Conservation (phyloP, 2,113 vertebrate genomes). For the Nibea albiflora region DNA sequence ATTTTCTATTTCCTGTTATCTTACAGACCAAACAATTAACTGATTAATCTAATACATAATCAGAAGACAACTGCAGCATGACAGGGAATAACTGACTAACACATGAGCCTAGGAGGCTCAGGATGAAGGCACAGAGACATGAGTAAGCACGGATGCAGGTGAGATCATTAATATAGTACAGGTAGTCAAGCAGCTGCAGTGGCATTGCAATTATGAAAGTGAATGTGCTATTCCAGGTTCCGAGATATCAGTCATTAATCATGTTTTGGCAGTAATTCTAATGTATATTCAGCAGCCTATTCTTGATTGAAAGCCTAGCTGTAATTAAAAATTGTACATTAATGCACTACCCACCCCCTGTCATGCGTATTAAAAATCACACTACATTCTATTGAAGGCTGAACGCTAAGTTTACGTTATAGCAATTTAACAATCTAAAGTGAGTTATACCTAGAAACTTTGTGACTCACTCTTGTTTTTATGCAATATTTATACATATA, state of each 20-base stretch:
- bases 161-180: constrained; percentile 3
- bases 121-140: not conserved
- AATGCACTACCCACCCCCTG: not conserved
- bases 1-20: not conserved
- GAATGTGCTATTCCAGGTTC: not conserved
- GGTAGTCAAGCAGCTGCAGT: constrained; percentile 1
- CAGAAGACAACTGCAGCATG: not conserved
- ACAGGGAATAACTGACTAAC: not conserved
- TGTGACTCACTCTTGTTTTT: not conserved
- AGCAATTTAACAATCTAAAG: not conserved
- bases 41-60: not conserved
- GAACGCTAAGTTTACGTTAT: not conserved
- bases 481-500: too few relatives aligned
- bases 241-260: constrained; percentile 8
- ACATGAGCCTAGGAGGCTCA: not conserved
- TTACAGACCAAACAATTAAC: not conserved
- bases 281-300: constrained; percentile 2
- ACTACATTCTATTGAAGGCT: not conserved
- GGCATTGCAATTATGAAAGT: constrained; percentile 18
- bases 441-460: not conserved
- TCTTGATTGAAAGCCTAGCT: constrained; percentile 13
- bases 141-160: constrained; percentile 1
- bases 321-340: not conserved
- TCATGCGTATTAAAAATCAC: not conserved
- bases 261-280: constrained; percentile 25